phyloP scores from a whole-genome alignment of 2,888 invertebrate genomes.

The Drosophila niveifrons region DNA sequence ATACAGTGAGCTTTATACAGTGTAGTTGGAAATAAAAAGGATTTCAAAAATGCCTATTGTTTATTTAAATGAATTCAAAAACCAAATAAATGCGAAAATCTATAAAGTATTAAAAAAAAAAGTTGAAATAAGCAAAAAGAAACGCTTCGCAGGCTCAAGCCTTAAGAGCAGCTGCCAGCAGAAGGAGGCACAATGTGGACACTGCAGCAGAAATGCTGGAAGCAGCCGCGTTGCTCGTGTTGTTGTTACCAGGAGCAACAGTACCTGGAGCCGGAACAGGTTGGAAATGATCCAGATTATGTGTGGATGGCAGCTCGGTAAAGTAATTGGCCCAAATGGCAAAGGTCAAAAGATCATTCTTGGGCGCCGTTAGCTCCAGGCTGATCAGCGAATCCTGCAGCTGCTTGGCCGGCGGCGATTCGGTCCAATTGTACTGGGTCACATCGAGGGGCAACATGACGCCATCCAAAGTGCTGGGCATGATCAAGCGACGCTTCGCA shows the following conservation, averaged over 20 bases:
- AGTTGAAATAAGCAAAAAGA: not conserved
- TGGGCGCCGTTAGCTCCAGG: conserved; percentile 54
- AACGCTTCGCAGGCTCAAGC: not conserved
- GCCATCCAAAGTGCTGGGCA: conserved; percentile 80
- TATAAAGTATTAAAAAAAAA: conserved; percentile 1
- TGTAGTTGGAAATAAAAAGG: too few species aligned
- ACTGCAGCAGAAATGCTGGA: not conserved
- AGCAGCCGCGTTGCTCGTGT: not conserved
- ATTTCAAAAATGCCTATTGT: not conserved
- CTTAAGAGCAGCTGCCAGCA: not conserved
- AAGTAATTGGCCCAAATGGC: conserved; percentile 83
- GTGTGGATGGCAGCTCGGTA: conserved; percentile 48
- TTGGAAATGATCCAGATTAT: conserved; percentile 72
- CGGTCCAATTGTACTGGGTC: conserved; percentile 64
- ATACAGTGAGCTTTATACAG: too few species aligned
- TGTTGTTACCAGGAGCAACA: not conserved
- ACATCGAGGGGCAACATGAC: conserved; percentile 71
- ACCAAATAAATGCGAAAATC: not conserved
- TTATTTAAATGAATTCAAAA: not conserved
- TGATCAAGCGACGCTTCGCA: conserved; percentile 70
- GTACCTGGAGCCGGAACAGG: conserved; percentile 13
- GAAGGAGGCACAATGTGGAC: not conserved
- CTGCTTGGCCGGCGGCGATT: conserved; percentile 33
- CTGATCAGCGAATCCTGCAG: conserved; percentile 38
- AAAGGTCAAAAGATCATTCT: conserved; percentile 82